phyloP scores from a whole-genome alignment of 2,113 vertebrate genomes.

The Lophochroa leadbeateri region DNA sequence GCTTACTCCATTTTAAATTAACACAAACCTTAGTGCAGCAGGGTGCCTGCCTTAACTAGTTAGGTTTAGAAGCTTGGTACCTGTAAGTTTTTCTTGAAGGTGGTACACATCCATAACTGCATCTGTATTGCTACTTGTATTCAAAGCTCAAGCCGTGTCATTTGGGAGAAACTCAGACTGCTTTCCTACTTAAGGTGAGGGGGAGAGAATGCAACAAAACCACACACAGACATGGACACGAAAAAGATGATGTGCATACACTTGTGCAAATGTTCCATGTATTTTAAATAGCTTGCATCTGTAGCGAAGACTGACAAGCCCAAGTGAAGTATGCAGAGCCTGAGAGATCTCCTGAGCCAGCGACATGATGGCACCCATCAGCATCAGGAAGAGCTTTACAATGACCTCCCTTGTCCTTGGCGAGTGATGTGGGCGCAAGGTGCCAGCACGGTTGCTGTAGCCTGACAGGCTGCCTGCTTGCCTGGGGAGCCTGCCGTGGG shows the following conservation, averaged over 20 bases:
- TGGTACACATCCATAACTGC: background rate
- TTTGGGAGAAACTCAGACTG: background rate
- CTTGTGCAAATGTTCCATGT: background rate
- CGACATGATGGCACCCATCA: background rate
- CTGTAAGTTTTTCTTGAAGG: background rate
- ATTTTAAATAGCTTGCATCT: background rate
- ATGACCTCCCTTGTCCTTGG: slow-evolving; percentile 56
- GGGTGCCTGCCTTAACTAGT: background rate
- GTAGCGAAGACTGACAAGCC: background rate
- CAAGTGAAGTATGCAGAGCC: background rate
- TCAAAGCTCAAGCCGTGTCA: background rate
- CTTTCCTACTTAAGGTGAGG: background rate
- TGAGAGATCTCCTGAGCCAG: background rate
- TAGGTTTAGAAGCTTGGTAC: background rate
- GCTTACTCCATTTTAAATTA: background rate
- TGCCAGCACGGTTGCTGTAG: rapidly evolving
- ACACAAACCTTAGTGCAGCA: background rate
- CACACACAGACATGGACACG: rapidly evolving
- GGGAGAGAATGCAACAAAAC: background rate
- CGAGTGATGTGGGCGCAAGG: background rate
- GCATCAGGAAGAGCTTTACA: background rate
- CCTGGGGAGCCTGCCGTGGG: background rate
- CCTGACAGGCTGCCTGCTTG: rapidly evolving
- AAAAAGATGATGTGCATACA: rapidly evolving
- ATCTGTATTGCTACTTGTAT: background rate